Percentiles rank a stretch among this genome's conserved stretches.
These are phyloP conservation scores for Ischnus inquisitorius DNA, from an alignment of 2,888 invertebrate genomes.

Conservation along the genomic window DNA sequence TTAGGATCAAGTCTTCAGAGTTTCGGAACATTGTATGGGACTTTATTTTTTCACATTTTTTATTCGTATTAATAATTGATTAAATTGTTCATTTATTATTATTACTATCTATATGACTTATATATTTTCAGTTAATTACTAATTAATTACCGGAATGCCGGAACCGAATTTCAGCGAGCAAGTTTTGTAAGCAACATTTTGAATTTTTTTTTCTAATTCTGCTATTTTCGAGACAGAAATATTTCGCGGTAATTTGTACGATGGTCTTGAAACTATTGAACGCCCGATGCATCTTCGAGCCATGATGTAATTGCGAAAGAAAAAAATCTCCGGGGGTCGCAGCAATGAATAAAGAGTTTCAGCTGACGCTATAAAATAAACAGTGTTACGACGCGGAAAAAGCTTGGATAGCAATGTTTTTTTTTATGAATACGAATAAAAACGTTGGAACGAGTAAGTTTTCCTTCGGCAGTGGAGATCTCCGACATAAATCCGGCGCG, in stretches of 20 bases:
- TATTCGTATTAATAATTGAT: not conserved
- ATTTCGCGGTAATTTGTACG: no score
- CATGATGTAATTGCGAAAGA: constrained; percentile 28
- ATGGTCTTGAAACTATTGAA: no score
- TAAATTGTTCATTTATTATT: not conserved
- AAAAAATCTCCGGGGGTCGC: not conserved
- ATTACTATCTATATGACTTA: not conserved
- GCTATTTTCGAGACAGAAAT: no score
- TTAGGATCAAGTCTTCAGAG: not conserved
- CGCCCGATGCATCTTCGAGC: not conserved
- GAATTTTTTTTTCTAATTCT: no score
- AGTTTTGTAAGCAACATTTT: no score
- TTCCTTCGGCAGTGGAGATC: constrained; percentile 53
- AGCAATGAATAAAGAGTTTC: not conserved
- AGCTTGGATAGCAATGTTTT: constrained; percentile 25
- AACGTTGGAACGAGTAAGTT: constrained; percentile 40
- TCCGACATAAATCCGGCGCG: constrained; percentile 59
- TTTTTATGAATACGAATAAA: constrained; percentile 59
- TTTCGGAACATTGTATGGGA: not conserved
- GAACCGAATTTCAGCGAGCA: no score
- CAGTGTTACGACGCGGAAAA: constrained; percentile 25
- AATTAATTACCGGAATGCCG: no score
- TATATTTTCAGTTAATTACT: no score
- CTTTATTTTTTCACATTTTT: not conserved
- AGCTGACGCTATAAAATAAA: not conserved